Percentiles rank a stretch among this genome's conserved stretches.
These are phyloP conservation scores for Varecia variegata DNA, from an alignment of 2,797 vertebrate genomes.

Conservation along the genomic window DNA sequence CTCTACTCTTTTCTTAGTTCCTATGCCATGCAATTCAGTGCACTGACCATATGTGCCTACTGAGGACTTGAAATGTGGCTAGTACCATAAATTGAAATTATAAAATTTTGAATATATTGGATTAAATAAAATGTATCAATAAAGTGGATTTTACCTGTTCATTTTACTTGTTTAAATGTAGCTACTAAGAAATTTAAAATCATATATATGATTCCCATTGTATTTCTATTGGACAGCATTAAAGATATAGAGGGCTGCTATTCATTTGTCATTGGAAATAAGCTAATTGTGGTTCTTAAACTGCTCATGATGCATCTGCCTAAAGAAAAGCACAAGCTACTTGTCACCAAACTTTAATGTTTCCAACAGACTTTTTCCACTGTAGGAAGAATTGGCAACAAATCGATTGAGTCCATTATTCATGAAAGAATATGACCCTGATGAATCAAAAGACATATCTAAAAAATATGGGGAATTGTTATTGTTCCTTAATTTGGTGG, in stretches of 20 bases:
- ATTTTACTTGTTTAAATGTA: neutral
- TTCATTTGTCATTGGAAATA: constrained; percentile 13
- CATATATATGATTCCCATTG: neutral
- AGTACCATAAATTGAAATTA: neutral
- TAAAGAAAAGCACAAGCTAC: neutral
- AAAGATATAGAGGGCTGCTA: neutral
- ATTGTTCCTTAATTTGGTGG: neutral
- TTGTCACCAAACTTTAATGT: neutral
- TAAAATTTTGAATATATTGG: neutral
- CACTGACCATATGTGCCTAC: neutral
- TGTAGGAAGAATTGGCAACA: neutral
- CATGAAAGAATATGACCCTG: neutral
- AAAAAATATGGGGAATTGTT: neutral
- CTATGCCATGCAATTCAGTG: fast-evolving
- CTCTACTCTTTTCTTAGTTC: neutral
- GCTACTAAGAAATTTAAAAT: neutral
- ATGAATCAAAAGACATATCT: neutral
- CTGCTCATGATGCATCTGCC: neutral
- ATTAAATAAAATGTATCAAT: neutral
- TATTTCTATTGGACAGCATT: neutral
- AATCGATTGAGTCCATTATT: neutral
- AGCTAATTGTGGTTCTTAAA: constrained; percentile 2
- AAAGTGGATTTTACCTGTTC: neutral
- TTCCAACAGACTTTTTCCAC: neutral
- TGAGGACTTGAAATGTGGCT: neutral